These are phyloP conservation scores for Prenolepis imparis DNA, from an alignment of 2,888 invertebrate species.

Conservation along the genomic window DNA sequence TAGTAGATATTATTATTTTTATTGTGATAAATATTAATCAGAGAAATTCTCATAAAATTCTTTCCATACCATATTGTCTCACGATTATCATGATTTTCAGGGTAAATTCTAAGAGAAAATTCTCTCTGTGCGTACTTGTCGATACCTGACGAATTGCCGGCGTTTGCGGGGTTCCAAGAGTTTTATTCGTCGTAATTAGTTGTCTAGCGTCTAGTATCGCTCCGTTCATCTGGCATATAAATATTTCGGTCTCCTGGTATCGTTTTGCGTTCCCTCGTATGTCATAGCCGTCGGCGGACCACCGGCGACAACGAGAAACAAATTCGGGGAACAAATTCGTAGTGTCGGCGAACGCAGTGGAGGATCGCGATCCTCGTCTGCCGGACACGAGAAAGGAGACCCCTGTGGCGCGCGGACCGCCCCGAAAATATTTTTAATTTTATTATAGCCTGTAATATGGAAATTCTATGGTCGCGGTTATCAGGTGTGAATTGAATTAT, in stretches of 20 bases:
- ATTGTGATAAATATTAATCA: too few species aligned
- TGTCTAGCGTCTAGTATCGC: constrained; percentile 47
- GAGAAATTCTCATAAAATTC: too few species aligned
- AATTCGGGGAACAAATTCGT: constrained; percentile 76
- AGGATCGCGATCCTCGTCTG: constrained; percentile 64
- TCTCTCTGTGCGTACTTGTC: too few species aligned
- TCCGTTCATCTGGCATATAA: constrained; percentile 29
- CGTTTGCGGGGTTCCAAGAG: too few species aligned
- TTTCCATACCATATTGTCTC: too few species aligned
- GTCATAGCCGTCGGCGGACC: constrained; percentile 68
- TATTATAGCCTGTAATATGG: constrained; percentile 81
- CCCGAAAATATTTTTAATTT: constrained; percentile 81
- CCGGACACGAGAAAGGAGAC: constrained; percentile 57
- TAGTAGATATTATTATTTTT: too few species aligned
- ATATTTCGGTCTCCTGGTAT: constrained; percentile 45
- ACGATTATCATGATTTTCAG: too few species aligned
- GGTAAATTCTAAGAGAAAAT: too few species aligned
- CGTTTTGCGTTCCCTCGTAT: constrained; percentile 65
- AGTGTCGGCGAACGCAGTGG: constrained; percentile 58
- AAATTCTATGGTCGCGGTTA: constrained; percentile 81
- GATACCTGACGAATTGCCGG: too few species aligned
- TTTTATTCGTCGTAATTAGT: constrained; percentile 37
- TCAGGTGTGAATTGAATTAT: constrained; percentile 85
- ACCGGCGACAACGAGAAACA: constrained; percentile 72
- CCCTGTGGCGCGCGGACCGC: constrained; percentile 78